phyloP scores from a whole-genome alignment of 2,888 invertebrate species.

The Notodonta ziczac region DNA sequence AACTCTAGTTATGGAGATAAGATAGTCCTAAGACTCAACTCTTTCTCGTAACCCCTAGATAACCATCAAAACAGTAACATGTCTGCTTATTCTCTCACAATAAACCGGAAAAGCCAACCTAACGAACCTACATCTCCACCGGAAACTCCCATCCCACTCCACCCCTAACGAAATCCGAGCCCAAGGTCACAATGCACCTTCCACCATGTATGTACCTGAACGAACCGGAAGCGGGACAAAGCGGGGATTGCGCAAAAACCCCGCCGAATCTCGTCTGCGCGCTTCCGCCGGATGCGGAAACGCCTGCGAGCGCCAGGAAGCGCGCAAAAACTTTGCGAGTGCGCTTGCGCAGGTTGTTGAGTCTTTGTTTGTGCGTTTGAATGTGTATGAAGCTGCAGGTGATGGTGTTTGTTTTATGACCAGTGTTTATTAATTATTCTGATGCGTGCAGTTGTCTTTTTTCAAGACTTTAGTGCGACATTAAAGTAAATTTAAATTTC shows the following conservation, averaged over 20 bases:
- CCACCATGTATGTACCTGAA: conserved; percentile 63
- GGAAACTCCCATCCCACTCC: conserved; percentile 43
- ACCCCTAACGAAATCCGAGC: conserved; percentile 59
- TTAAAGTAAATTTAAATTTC: not conserved
- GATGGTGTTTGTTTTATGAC: conserved; percentile 18
- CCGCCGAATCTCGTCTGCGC: conserved; percentile 68
- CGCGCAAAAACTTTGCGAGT: conserved; percentile 58
- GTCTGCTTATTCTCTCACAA: not conserved
- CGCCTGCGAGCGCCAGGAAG: conserved; percentile 66
- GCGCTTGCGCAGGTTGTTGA: conserved; percentile 60
- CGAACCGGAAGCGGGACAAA: conserved; percentile 62
- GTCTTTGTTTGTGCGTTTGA: conserved; percentile 35
- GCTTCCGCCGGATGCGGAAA: conserved; percentile 77
- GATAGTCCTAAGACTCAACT: no score
- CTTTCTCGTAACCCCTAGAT: no score
- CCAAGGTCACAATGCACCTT: conserved; percentile 80
- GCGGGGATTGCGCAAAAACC: conserved; percentile 62
- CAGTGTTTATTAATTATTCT: not conserved
- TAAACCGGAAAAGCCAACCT: conserved; percentile 27
- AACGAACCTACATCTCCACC: conserved; percentile 32
- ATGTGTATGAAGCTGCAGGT: conserved; percentile 37
- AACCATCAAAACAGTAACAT: not conserved
- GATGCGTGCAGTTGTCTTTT: not conserved
- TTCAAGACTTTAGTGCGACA: not conserved
- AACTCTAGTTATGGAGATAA: no score